Conservation (phyloP, 2,113 vertebrate species). For the Corythornis madagascariensis region DNA sequence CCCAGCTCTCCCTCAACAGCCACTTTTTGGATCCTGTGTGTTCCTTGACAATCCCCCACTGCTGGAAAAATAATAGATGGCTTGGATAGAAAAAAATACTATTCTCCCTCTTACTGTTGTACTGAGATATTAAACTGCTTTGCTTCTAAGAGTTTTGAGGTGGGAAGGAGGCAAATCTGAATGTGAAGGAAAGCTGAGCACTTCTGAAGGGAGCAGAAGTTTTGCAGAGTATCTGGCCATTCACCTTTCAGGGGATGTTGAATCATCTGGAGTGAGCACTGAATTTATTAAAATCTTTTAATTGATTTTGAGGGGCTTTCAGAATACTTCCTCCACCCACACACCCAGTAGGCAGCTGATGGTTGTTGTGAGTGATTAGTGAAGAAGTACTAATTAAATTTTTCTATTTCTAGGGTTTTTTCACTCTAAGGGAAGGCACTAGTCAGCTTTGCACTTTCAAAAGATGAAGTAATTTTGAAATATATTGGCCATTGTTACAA, state of each 20-base stretch:
- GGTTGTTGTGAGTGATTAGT: not conserved
- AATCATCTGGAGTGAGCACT: not conserved
- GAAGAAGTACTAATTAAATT: not conserved
- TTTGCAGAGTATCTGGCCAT: not conserved
- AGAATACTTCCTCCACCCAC: not conserved
- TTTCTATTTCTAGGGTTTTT: not conserved
- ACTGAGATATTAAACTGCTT: not conserved
- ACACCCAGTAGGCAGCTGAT: not conserved
- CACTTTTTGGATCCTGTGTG: fast-evolving
- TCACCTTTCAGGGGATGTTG: not conserved
- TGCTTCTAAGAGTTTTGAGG: not conserved
- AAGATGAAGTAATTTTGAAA: not conserved
- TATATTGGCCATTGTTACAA: not conserved
- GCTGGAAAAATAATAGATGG: not conserved
- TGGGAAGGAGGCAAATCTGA: not conserved
- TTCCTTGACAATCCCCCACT: not conserved
- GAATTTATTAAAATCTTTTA: not conserved
- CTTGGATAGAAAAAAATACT: not conserved
- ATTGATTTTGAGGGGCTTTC: not conserved
- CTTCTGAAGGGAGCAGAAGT: not conserved
- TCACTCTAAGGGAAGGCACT: not conserved
- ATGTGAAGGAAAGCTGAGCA: not conserved
- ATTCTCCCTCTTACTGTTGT: not conserved
- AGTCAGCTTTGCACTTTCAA: not conserved
- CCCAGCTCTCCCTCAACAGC: not conserved